Evolutionary conservation across 92 coral and sea anemone genomes (phyloP).

Genomic region (Ricordea florida): DNA sequence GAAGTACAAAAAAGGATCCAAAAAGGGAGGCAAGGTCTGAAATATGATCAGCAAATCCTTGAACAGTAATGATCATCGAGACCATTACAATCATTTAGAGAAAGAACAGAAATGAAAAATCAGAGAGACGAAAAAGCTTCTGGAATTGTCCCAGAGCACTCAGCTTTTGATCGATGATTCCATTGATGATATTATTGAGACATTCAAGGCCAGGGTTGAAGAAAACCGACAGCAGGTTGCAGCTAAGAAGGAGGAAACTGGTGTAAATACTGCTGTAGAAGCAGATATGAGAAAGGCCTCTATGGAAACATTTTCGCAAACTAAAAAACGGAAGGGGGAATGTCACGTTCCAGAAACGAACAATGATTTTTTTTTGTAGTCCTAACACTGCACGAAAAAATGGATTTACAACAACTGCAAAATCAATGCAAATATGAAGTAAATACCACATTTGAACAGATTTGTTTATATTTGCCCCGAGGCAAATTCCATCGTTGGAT

Average conservation of each 20-base stretch:
- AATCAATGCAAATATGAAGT: too few relatives aligned
- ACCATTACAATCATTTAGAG: constrained; percentile 30
- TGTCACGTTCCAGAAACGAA: neutral
- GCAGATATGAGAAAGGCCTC: constrained; percentile 51
- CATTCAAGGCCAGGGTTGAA: constrained; percentile 20
- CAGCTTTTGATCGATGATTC: constrained; percentile 34
- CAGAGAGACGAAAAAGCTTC: constrained; percentile 38
- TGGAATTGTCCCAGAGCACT: constrained; percentile 31
- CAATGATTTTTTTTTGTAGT: too few relatives aligned
- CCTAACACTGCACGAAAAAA: too few relatives aligned
- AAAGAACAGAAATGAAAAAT: constrained; percentile 27
- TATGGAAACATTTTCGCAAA: constrained; percentile 48
- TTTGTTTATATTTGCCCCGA: too few relatives aligned
- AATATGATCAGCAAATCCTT: constrained; percentile 39
- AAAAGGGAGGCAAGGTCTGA: constrained; percentile 17
- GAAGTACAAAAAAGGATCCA: constrained; percentile 26
- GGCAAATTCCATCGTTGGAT: too few relatives aligned
- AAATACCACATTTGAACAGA: too few relatives aligned
- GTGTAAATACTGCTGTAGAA: constrained; percentile 22
- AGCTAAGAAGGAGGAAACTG: constrained; percentile 21
- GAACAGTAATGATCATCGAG: constrained; percentile 25
- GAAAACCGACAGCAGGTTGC: constrained; percentile 19
- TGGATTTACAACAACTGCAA: too few relatives aligned
- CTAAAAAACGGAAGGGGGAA: constrained; percentile 36
- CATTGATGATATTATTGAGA: constrained; percentile 34